These are phyloP conservation scores for Platyrinchus mystaceus DNA, from an alignment of 2,797 vertebrate species.

Conservation along the genomic window DNA sequence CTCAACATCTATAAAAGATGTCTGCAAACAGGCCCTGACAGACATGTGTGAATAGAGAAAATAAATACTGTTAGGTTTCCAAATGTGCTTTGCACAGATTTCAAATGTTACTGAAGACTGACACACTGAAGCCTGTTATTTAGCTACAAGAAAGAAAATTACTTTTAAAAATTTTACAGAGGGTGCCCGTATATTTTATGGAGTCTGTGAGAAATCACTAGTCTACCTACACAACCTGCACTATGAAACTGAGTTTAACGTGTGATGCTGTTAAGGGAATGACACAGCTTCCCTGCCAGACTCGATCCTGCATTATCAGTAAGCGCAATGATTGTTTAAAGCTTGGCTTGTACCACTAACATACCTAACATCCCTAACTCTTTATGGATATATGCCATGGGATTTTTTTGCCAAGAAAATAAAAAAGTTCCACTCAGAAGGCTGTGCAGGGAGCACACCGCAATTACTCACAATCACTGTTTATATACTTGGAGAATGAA, in stretches of 20 bases:
- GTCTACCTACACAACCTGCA: background rate
- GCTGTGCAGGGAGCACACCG: background rate
- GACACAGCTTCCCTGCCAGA: background rate
- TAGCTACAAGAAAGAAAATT: background rate
- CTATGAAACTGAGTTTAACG: background rate
- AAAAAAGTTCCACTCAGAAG: background rate
- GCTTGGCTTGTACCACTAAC: background rate
- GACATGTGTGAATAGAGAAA: background rate
- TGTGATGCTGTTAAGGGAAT: background rate
- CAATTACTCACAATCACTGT: too few species aligned
- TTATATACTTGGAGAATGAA: background rate
- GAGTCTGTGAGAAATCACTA: background rate
- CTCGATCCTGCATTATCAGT: background rate
- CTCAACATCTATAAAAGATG: background rate
- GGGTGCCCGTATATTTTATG: background rate
- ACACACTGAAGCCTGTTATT: background rate
- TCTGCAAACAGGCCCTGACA: background rate
- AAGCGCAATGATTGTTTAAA: background rate
- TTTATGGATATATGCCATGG: background rate
- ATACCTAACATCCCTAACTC: background rate
- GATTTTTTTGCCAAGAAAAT: background rate
- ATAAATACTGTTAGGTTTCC: background rate
- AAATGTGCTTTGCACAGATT: background rate
- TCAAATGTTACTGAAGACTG: background rate
- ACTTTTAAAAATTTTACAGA: background rate